Evolutionary conservation across 1,140 invertebrate genomes (phyloP).

Genomic region (Cydia fagiglandana): DNA sequence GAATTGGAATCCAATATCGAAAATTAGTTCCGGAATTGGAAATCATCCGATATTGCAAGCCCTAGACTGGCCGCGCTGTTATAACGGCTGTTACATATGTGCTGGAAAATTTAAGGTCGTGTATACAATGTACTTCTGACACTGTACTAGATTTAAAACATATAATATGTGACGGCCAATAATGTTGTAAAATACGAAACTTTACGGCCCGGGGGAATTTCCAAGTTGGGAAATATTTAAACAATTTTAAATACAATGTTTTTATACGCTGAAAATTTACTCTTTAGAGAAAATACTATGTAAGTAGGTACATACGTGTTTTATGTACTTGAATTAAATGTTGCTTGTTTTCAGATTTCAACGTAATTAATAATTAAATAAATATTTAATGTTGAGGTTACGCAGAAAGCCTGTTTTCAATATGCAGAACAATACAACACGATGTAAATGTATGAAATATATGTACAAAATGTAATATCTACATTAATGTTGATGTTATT

Average conservation of each 20-base stretch:
- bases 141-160: not conserved
- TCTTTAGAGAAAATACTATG: not conserved
- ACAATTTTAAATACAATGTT: not conserved
- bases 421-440: too few relatives aligned
- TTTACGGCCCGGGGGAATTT: not conserved
- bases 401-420: too few relatives aligned
- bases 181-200: conserved; percentile 2
- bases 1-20: too few relatives aligned
- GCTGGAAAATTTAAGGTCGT: conserved; percentile 11
- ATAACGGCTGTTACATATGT: not conserved
- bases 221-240: conserved; percentile 2
- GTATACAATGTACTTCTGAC: not conserved
- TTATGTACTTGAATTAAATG: too few relatives aligned
- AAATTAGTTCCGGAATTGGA: too few relatives aligned
- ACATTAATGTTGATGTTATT: too few relatives aligned
- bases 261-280: not conserved
- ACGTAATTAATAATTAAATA: too few relatives aligned
- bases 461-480: too few relatives aligned
- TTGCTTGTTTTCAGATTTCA: too few relatives aligned
- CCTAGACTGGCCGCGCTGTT: not conserved
- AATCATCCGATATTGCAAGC: too few relatives aligned
- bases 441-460: too few relatives aligned
- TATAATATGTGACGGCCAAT: not conserved
- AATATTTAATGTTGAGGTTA: too few relatives aligned
- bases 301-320: not conserved